Percentiles rank a stretch among this genome's conserved stretches.
Conservation (phyloP, 2,797 vertebrate genomes). For the Perodicticus potto region DNA sequence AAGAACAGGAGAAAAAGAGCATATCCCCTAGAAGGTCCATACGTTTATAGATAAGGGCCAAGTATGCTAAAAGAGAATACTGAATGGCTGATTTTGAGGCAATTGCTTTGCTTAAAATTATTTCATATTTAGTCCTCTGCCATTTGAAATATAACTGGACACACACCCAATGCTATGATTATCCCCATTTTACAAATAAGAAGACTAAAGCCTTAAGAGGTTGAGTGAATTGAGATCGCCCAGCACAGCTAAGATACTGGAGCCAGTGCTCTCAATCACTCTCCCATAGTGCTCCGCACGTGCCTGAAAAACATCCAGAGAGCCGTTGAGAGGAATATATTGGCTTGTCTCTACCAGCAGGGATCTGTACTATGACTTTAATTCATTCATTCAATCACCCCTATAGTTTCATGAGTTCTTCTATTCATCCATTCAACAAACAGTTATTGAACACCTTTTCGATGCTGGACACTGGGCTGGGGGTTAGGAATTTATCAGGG, state of each 20-base stretch:
- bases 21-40: background rate
- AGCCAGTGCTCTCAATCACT: background rate
- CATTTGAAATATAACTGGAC: slow-evolving; percentile 43
- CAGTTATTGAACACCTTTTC: background rate
- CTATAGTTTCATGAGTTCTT: background rate
- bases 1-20: background rate
- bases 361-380: background rate
- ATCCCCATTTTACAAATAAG: slow-evolving; percentile 44
- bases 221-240: background rate
- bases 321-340: background rate
- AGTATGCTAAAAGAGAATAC: background rate
- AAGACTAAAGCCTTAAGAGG: background rate
- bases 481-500: background rate
- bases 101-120: slow-evolving; percentile 51
- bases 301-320: background rate
- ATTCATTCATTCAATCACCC: background rate
- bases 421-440: background rate
- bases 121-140: background rate
- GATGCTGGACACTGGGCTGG: background rate
- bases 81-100: background rate
- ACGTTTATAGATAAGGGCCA: background rate
- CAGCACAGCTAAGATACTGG: background rate
- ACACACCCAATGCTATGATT: background rate
- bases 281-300: background rate
- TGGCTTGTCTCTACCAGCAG: background rate